These are phyloP conservation scores for Aleiodes leptofemur DNA, from an alignment of 2,888 invertebrate species.

Conservation along the genomic window DNA sequence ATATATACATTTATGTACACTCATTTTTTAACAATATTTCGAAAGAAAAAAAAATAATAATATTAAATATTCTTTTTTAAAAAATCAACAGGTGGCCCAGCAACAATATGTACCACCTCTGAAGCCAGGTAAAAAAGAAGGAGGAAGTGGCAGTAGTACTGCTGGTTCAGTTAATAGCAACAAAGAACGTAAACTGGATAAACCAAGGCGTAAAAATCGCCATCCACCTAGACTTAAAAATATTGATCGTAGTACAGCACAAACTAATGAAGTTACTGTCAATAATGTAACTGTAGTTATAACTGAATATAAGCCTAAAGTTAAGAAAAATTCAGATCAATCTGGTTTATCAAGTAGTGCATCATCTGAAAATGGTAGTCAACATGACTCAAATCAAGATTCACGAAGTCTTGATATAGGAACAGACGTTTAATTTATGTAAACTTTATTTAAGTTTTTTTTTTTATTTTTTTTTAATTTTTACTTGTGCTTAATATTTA, in stretches of 20 bases:
- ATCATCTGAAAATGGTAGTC: slow-evolving; percentile 76
- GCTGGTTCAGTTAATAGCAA: slow-evolving; percentile 63
- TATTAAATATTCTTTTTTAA: not conserved
- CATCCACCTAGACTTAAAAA: slow-evolving; percentile 92
- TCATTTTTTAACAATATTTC: too few relatives aligned
- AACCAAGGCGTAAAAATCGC: slow-evolving; percentile 71
- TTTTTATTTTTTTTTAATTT: slow-evolving; percentile 33
- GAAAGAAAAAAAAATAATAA: too few relatives aligned
- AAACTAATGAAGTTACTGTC: slow-evolving; percentile 96
- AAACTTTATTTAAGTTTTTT: too few relatives aligned
- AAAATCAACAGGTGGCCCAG: slow-evolving; percentile 68
- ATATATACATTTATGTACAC: too few relatives aligned
- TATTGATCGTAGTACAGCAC: slow-evolving; percentile 93
- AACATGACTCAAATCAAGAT: slow-evolving; percentile 76
- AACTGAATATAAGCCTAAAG: slow-evolving; percentile 94
- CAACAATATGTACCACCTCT: slow-evolving; percentile 74
- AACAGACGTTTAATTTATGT: slow-evolving; percentile 69
- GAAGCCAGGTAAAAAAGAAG: slow-evolving; percentile 76
- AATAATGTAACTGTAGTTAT: slow-evolving; percentile 98
- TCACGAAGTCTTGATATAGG: slow-evolving; percentile 75
- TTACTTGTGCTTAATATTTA: slow-evolving; percentile 33
- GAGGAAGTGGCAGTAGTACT: slow-evolving; percentile 69
- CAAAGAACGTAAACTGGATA: slow-evolving; percentile 71
- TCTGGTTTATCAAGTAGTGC: slow-evolving; percentile 75
- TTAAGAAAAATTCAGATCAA: slow-evolving; percentile 74